Evolutionary conservation across 2,888 invertebrate species (phyloP), one percentile per base, ranked within the genome.

Genomic region (Kuschelorhynchus macadamiae): DNA sequence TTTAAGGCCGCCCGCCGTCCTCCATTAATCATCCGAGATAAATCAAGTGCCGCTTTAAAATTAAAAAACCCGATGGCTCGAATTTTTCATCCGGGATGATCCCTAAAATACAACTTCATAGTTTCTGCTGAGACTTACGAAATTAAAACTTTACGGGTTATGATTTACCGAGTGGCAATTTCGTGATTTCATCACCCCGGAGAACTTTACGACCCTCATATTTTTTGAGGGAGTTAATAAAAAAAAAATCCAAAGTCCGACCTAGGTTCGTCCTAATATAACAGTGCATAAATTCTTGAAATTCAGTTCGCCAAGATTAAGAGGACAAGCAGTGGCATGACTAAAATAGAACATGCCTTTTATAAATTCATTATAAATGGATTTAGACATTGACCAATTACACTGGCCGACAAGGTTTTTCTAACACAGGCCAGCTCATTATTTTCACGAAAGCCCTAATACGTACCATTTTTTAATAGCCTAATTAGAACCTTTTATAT

Each of bases 81-180:
- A 42, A 55, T 69, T 60, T 69, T 65, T 65, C 69, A 60, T 53
- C 46, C 53, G 32, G 30, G 50, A 33, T 64, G 52, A 50, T 56
- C 55, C 39, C 41, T 56, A 46, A 62, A 65, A 65, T 57, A 68
- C 56, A 69, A 69, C 64, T 69, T 60, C 69, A 69, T 69, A 69
- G 69, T 69, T 69, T 64, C 61, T 59, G 69, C 64, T 60, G 69
- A 69, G n/a, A 69, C 65, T 69, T 68, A 68, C 44, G 60, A 60
- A 69, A 69, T 69, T 69, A 69, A 69, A 69, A 69, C 60, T 69
- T 69, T 69, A 39, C 25, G 39, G 44, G 55, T 18, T 59, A 64
- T 69, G 69, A 69, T 69, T 69, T 69, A 69, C 69, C 41, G 64
- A 20, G 50, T 52, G 33, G 60, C 69, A 64, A 60, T 69, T 69